phyloP scores from a whole-genome alignment of 1,140 invertebrate genomes.

The Triops cancriformis region DNA sequence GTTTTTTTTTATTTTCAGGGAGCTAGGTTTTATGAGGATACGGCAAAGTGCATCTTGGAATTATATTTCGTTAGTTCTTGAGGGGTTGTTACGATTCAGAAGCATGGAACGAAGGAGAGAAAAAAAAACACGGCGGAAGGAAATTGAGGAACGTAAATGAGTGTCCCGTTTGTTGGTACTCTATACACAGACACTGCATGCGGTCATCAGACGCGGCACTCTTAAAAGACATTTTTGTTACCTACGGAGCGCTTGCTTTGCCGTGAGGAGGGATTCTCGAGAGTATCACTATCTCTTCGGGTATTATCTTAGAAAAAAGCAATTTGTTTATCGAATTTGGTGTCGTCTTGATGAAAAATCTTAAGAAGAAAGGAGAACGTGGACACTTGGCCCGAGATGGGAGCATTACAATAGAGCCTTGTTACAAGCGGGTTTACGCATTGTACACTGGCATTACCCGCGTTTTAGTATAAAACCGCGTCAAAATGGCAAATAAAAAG shows the following conservation, averaged over 20 bases:
- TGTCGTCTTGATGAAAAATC: background rate
- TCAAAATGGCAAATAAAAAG: too few species aligned
- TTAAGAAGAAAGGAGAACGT: too few species aligned
- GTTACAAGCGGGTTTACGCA: too few species aligned
- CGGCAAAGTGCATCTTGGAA: constrained; percentile 8
- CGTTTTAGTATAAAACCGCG: too few species aligned
- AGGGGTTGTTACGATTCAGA: background rate
- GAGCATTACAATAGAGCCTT: too few species aligned
- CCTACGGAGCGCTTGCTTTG: background rate
- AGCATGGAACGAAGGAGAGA: background rate
- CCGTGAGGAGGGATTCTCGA: too few species aligned
- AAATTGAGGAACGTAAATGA: constrained; percentile 7
- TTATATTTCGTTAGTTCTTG: constrained; percentile 2
- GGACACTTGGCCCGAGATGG: too few species aligned
- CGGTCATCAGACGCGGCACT: background rate
- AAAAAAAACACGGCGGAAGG: constrained; percentile 9
- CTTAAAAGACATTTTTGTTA: background rate
- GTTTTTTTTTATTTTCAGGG: background rate
- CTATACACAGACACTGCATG: background rate
- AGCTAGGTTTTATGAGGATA: background rate
- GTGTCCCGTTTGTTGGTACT: background rate
- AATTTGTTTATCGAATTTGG: background rate
- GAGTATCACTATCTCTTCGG: background rate
- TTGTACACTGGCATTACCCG: too few species aligned
- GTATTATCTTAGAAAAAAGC: background rate